Conservation (phyloP, 1,140 invertebrate genomes). For the Teleogryllus occipitalis region DNA sequence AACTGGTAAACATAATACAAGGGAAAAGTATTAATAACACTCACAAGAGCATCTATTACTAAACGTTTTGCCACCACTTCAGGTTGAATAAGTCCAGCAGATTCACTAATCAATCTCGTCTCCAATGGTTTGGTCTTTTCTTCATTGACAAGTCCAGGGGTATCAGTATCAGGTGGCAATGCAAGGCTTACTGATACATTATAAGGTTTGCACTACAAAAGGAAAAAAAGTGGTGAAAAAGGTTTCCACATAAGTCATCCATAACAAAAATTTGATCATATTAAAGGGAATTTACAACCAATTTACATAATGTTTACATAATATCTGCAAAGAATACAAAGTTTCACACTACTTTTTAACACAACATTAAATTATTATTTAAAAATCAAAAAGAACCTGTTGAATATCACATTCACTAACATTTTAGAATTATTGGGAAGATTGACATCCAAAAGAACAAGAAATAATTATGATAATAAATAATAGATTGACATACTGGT, state of each 20-base stretch:
- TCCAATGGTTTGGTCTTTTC: constrained; percentile 77
- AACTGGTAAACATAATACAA: too few relatives aligned
- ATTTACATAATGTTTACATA: too few relatives aligned
- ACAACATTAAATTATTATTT: too few relatives aligned
- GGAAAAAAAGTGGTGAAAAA: background rate
- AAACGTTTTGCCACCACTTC: constrained; percentile 72
- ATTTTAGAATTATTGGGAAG: background rate
- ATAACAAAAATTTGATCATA: too few relatives aligned
- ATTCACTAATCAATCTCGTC: constrained; percentile 79
- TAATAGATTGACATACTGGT: too few relatives aligned
- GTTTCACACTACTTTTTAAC: too few relatives aligned
- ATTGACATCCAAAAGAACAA: background rate
- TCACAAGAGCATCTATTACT: constrained; percentile 73
- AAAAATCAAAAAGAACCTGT: background rate
- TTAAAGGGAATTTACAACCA: too few relatives aligned
- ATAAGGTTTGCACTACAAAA: constrained; percentile 55
- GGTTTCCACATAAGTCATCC: too few relatives aligned
- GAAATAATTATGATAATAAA: background rate
- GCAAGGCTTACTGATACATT: constrained; percentile 78
- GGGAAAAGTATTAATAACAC: background rate
- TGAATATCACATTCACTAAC: background rate
- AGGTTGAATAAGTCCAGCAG: constrained; percentile 65
- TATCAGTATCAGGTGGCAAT: constrained; percentile 94
- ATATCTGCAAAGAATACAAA: too few relatives aligned
- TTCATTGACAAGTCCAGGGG: constrained; percentile 86